Base-by-base conservation (phyloP, 1,140 invertebrate genomes). In the Bactericera cockerelli region DNA sequence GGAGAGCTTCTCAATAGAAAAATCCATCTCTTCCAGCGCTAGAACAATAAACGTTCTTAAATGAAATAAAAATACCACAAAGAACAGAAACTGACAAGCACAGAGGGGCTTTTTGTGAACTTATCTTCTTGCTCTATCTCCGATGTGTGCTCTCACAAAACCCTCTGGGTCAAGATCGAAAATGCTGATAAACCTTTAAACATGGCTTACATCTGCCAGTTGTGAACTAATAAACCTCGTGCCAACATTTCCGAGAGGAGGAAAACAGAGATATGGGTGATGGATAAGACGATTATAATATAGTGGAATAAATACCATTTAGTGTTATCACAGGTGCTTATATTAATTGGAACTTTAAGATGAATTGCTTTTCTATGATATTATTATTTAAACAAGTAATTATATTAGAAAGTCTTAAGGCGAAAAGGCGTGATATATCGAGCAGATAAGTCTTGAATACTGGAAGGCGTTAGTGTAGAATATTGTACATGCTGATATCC, bases 261-360 rank as follows among this genome's bases (percentile, higher is more conserved):
- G n/a, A n/a, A n/a, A n/a, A n/a, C n/a, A 31, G 13, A 31, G 42
- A 49, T 49, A 49, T 49, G 4, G 42, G 42, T 49, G 42, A 49
- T 49, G 42, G 42, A 49, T 49, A 49, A 49, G 22, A 49, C 42
- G 42, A 49, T 49, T 19, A 49, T 49, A 49, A 49, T 49, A 22
- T 49, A 8, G n/a, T 16, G 22, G 22, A 19, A 49, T 19, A 49
- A 19, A 49, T 49, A 49, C 42, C 4, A 49, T 49, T 49, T 49
- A 49, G 42, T 49, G 42, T 49, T 49, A 49, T 49, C 42, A 49
- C 42, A 49, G 42, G 42, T 49, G 42, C 42, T 49, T 49, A 49
- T 22, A 49, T 49, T 49, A 49, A 49, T 49, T 49, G 42, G 42
- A 49, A 19, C 42, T 49, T 49, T 4, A 22, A 22, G n/a, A 49